Base-by-base conservation (phyloP, 2,797 vertebrate genomes). In the Sebastes dallii region DNA sequence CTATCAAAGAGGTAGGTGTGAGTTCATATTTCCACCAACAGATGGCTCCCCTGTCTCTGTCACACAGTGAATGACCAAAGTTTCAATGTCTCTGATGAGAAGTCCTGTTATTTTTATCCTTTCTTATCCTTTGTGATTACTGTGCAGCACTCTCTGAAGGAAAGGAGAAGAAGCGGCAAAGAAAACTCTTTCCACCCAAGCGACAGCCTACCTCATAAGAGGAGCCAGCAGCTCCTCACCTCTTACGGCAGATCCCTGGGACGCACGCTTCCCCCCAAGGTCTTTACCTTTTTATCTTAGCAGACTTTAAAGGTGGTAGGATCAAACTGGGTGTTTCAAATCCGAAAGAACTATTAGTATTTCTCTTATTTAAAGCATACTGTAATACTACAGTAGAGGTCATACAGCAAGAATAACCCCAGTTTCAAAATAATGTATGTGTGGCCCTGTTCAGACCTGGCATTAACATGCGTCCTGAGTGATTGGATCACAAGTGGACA, bases 111-210 rank as follows among this genome's bases (percentile, higher is more conserved):
- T 22, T 46, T 46, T 56, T 20, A 8, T 75, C 27, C 12, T 25
- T 46, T 46, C 52, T 22, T 7, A 2, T 75, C 27, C 10, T 30
- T 39, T 61, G 14, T 67, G 10, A 55, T 75, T 77, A 34, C 11
- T 89, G 18, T 93, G 84, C 95, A 98, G 97, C 97, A 97, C 78
- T 96, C 92, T 61, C 92, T 97, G 91, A 97, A 98, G 89, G 97
- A 98, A 86, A 95, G 96, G 77, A 97, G 96, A 90, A 96, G 97
- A 91, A 96, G 96, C 77, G 89, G 94, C 84, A 97, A 96, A 88
- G 97, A 97, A 80, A 96, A 94, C 82, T 85, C 93, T 24, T 88
- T 93, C 56, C 94, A 96, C 79, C 91, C 95, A 81, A 97, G 95
- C 13, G 97, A 98, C 67, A 96, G 95, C 78, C 92, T 96, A 80